Evolutionary conservation across 2,888 invertebrate genomes (phyloP).

Genomic region (Trissolcus japonicus): DNA sequence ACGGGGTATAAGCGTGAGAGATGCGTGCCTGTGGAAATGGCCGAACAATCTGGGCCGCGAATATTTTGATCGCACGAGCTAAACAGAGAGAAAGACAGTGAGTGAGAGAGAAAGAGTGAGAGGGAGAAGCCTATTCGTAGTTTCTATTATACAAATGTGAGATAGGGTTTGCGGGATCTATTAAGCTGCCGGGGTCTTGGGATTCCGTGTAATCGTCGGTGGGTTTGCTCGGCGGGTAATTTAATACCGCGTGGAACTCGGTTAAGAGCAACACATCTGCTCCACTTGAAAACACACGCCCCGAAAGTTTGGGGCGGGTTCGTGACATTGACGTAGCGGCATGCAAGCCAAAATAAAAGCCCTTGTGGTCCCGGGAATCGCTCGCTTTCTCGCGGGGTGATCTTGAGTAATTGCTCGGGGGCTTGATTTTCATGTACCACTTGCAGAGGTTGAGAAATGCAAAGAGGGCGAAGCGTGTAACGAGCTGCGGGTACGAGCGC

Average conservation of each 20-base stretch:
- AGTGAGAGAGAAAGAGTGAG: no score
- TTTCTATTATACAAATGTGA: no score
- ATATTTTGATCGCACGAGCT: no score
- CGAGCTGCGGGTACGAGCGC: neutral
- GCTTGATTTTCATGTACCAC: conserved; percentile 24
- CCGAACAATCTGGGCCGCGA: conserved; percentile 1
- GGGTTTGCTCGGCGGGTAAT: conserved; percentile 10
- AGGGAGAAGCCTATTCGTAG: neutral
- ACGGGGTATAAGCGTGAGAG: conserved; percentile 32
- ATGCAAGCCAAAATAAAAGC: conserved; percentile 17
- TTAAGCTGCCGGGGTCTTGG: conserved; percentile 1
- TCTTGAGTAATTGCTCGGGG: conserved; percentile 45
- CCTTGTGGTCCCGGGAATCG: conserved; percentile 28
- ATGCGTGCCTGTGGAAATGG: conserved; percentile 13
- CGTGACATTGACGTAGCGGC: neutral
- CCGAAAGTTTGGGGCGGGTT: conserved; percentile 1
- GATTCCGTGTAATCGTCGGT: conserved; percentile 19
- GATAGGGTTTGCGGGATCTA: conserved; percentile 3
- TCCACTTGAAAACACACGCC: conserved; percentile 6
- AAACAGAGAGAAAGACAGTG: no score
- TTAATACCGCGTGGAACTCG: conserved; percentile 28
- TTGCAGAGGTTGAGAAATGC: conserved; percentile 53
- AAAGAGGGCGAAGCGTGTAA: neutral
- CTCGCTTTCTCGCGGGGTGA: conserved; percentile 16
- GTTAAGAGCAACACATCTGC: conserved; percentile 23